Conservation (phyloP, 2,888 invertebrate genomes). For the Pterobdella sp. region DNA sequence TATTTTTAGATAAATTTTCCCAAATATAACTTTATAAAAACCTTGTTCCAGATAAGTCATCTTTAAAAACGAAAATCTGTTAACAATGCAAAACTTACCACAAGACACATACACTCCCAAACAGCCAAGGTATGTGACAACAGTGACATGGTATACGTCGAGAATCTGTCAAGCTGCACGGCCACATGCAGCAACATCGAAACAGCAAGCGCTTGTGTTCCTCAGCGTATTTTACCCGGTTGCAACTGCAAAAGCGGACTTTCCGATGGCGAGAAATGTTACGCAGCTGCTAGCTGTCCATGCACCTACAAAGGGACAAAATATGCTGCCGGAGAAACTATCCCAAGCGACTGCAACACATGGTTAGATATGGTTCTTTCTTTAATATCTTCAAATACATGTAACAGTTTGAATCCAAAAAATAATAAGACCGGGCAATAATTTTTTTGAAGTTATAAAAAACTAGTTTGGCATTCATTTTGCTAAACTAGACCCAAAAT, state of each 20-base stretch:
- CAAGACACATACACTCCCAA: background rate
- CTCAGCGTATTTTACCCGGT: conserved; percentile 7
- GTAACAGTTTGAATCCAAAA: no score
- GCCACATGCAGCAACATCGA: conserved; percentile 17
- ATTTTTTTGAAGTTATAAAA: no score
- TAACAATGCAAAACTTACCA: background rate
- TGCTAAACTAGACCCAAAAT: no score
- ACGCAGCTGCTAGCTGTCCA: conserved; percentile 18
- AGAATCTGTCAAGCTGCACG: conserved; percentile 13
- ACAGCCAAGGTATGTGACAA: conserved; percentile 10
- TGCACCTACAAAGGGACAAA: conserved; percentile 15
- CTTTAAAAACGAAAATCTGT: background rate
- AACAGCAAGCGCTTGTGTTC: background rate
- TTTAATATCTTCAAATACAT: no score
- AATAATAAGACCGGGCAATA: no score
- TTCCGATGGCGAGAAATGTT: conserved; percentile 24
- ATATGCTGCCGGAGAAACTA: conserved; percentile 24
- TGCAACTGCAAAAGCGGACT: conserved; percentile 18
- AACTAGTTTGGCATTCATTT: no score
- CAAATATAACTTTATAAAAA: background rate
- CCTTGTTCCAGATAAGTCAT: background rate
- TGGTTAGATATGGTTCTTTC: no score
- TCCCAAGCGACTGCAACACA: conserved; percentile 25
- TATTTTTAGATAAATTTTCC: no score
- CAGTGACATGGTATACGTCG: conserved; percentile 17